Percentiles rank a stretch among this genome's conserved stretches.
Conservation (phyloP, 2,888 invertebrate species). For the Platycnemis pennipes region DNA sequence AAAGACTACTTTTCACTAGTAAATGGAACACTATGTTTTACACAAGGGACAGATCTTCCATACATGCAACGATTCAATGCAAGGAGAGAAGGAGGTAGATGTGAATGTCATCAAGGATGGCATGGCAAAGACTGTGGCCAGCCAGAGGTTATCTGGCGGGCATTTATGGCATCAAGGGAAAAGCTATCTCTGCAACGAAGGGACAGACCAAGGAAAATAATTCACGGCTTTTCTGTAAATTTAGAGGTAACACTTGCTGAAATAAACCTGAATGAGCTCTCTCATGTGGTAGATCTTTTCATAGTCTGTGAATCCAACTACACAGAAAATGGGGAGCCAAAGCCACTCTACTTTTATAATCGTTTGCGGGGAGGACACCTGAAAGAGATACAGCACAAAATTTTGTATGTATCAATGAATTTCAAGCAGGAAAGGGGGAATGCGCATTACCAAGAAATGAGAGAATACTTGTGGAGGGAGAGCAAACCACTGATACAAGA, state of each 20-base stretch:
- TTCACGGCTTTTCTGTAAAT: slow-evolving; percentile 82
- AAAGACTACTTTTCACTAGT: slow-evolving; percentile 69
- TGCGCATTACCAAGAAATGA: slow-evolving; percentile 72
- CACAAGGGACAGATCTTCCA: slow-evolving; percentile 69
- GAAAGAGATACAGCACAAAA: slow-evolving; percentile 80
- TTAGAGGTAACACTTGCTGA: slow-evolving; percentile 82
- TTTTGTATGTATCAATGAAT: slow-evolving; percentile 79
- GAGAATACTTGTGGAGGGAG: slow-evolving; percentile 78
- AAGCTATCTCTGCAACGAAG: slow-evolving; percentile 79
- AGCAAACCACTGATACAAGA: slow-evolving; percentile 78
- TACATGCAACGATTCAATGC: slow-evolving; percentile 64
- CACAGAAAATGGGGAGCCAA: slow-evolving; percentile 75
- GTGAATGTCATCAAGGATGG: slow-evolving; percentile 83
- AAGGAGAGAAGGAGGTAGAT: slow-evolving; percentile 78
- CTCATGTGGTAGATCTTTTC: slow-evolving; percentile 84
- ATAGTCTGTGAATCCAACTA: slow-evolving; percentile 79
- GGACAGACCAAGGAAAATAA: slow-evolving; percentile 80
- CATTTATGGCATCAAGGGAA: slow-evolving; percentile 82
- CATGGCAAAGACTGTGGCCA: slow-evolving; percentile 85
- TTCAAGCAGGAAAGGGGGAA: slow-evolving; percentile 71
- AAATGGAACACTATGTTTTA: slow-evolving; percentile 69
- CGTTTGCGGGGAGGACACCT: slow-evolving; percentile 80
- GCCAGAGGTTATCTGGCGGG: slow-evolving; percentile 85
- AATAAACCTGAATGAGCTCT: slow-evolving; percentile 83
- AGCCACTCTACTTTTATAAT: slow-evolving; percentile 78